A percentile compares a stretch with the other conserved stretches of the same genome.
phyloP scores from a whole-genome alignment of 2,797 vertebrate species.

The Clamator glandarius region DNA sequence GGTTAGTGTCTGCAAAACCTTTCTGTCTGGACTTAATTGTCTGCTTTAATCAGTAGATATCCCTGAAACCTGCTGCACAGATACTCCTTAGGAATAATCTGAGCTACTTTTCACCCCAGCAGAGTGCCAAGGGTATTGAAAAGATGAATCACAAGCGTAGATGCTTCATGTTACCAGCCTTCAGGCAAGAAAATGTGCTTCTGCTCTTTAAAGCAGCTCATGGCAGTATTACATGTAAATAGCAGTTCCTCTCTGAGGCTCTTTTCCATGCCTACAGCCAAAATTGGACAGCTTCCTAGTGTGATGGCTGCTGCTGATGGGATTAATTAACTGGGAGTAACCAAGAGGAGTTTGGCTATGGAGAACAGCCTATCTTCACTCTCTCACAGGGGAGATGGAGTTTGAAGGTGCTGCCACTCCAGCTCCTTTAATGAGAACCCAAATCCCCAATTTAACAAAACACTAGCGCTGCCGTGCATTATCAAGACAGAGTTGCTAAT shows the following conservation, averaged over 20 bases:
- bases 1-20: background rate
- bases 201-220: background rate
- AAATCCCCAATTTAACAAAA: background rate
- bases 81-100: background rate
- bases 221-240: background rate
- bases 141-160: background rate
- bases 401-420: background rate
- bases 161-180: background rate
- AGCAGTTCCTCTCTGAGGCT: background rate
- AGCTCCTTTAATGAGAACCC: background rate
- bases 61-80: background rate
- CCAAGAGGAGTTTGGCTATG: background rate
- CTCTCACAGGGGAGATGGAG: background rate
- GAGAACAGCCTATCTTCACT: background rate
- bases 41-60: background rate
- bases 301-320: background rate
- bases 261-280: background rate
- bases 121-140: background rate
- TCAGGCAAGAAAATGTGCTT: background rate
- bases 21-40: background rate
- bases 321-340: background rate
- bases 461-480: accelerated
- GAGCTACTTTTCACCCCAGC: background rate
- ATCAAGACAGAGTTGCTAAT: background rate
- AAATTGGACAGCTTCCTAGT: background rate